Base-by-base conservation (phyloP, 2,888 invertebrate species). In the Nezara viridula region DNA sequence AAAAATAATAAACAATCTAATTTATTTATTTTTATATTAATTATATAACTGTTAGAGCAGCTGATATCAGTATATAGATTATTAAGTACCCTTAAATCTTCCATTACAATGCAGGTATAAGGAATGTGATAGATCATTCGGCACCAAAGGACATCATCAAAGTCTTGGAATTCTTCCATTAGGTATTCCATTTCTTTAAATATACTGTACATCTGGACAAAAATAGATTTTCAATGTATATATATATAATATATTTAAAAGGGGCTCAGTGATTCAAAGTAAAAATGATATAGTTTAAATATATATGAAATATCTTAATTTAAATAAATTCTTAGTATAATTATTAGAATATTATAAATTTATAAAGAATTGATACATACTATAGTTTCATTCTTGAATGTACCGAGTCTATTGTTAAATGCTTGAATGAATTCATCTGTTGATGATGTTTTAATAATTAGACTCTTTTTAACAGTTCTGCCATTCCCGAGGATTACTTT, bases 111-210 rank as follows among this genome's bases (percentile, higher is more conserved):
- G 14, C 81, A 40, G 3, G 81, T 81, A 47, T 89, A 89, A 7
- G 90, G 89, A 16, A 81, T 37, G n/a, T 55, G 86, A 19, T 89
- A 85, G 1, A 86, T 24, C 32, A 90, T 16, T 32, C 52, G 81
- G 6, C 87, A 55, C 90, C 90, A 90, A 9, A 90, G 55, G 12
- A 60, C 73, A 37, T 90, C 90, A 7, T 89, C 52, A 3, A 27
- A 52, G 55, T 90, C 90, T 27, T 85, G 87, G 21, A 89, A 88
- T 85, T 90, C 89, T 49, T 90, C 89, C 86, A 86, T 85, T 4
- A 90, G 77, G 2, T 50, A 81, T 66, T 90, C 90, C 85, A 90
- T 88, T 24, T 85, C n/a, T 32, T 32, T 50, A 7, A 90, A 32
- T 0, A 50, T 32, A 2, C 85, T 52, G n/a, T 90, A 90, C 40